Conservation (phyloP, 2,113 vertebrate species). For the Numida meleagris region DNA sequence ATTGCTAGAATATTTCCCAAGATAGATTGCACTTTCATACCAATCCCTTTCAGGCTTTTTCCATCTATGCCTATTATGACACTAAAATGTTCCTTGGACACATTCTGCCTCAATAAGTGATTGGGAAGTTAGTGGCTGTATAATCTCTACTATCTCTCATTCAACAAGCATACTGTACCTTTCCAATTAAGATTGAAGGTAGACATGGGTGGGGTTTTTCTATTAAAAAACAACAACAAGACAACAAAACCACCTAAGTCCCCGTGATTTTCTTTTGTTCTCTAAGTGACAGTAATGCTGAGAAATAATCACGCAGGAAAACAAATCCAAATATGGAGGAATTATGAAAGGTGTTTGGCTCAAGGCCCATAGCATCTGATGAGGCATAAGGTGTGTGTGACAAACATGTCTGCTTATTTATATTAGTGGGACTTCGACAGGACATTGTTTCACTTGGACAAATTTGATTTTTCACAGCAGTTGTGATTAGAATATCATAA, state of each 20-base stretch:
- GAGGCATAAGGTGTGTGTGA: not conserved
- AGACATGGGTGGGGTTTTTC: not conserved
- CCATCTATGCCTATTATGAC: not conserved
- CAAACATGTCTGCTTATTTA: constrained; percentile 26
- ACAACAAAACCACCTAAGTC: not conserved
- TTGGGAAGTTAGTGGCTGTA: not conserved
- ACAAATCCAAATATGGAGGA: not conserved
- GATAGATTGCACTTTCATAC: constrained; percentile 28
- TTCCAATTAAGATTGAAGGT: not conserved
- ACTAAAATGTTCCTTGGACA: not conserved
- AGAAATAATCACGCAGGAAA: not conserved
- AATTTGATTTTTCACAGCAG: constrained; percentile 23
- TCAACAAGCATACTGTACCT: not conserved
- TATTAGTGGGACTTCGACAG: not conserved
- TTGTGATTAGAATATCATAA: constrained; percentile 17
- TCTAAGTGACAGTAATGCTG: not conserved
- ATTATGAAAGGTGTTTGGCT: not conserved
- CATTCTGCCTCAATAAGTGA: not conserved
- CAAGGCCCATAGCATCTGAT: not conserved
- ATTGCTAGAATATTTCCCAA: constrained; percentile 20
- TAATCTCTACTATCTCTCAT: not conserved
- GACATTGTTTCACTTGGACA: constrained; percentile 26
- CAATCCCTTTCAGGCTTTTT: not conserved
- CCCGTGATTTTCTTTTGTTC: not conserved
- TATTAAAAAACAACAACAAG: not conserved